Evolutionary conservation across 2,888 invertebrate genomes (phyloP), one percentile per base, ranked within the genome.

Genomic region (Xiphydria camelus): DNA sequence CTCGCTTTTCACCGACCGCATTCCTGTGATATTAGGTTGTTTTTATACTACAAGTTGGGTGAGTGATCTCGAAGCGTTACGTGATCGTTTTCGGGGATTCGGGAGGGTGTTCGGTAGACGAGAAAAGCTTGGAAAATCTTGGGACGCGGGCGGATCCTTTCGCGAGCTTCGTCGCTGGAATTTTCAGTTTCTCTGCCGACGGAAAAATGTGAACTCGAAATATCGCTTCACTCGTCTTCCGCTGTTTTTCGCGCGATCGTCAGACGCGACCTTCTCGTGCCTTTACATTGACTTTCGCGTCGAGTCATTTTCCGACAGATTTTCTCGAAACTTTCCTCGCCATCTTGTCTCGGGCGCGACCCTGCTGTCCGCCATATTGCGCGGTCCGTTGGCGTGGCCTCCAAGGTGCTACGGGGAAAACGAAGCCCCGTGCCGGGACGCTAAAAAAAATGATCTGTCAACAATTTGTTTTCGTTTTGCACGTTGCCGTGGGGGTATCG

Each of bases 281-380:
- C n/a, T n/a, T n/a, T n/a, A n/a, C n/a, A n/a, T n/a, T n/a, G n/a
- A n/a, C 18, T n/a, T 21, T 1, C 21, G 10, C 25, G 15, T 15
- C 10, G 14, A 26, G 26, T 6, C 26, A 26, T 26, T 26, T 26
- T 10, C 26, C 10, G 12, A 1, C 3, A 14, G n/a, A 14, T 12
- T 44, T 44, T 61, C 60, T 58, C 52, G 47, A 37, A 37, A 15
- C 39, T 45, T 51, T 55, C 49, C 52, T 64, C 70, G 73, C 74
- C 74, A 74, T 74, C 58, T 74, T 74, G 70, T 60, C 62, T 33
- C 63, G 63, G 64, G 62, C 54, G 57, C 61, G 61, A 65, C 62
- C 64, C 65, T 51, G 53, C 57, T 26, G 59, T 58, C 74, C 61
- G 74, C 74, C 74, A 74, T 74, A 57, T 74, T 74, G 68, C 51